phyloP scores from a whole-genome alignment of 1,140 invertebrate genomes.

The Papilio machaon region DNA sequence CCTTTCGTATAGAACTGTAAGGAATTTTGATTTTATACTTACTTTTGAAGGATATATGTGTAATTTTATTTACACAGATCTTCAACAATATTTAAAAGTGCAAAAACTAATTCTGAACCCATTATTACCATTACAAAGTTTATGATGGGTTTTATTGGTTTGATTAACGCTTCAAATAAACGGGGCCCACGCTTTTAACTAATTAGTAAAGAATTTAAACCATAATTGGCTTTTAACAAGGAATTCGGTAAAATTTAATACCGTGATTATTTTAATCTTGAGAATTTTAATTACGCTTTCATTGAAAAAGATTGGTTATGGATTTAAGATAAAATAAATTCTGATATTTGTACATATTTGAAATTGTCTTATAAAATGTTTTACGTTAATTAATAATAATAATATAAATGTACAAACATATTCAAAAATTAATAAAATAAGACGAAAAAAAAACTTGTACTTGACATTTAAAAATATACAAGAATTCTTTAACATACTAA shows the following conservation, averaged over 20 bases:
- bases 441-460: neutral
- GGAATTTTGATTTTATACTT: neutral
- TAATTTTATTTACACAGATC: neutral
- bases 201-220: slow-evolving; percentile 48
- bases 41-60: neutral
- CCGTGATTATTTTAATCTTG: neutral
- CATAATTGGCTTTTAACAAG: slow-evolving; percentile 39
- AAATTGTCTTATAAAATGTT: too few species aligned
- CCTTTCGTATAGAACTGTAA: slow-evolving; percentile 21
- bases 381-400: too few species aligned
- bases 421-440: neutral
- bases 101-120: slow-evolving; percentile 9
- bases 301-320: neutral
- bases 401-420: too few species aligned
- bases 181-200: slow-evolving; percentile 62
- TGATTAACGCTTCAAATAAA: slow-evolving; percentile 65
- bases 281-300: neutral
- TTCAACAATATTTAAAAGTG: neutral
- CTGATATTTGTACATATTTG: too few species aligned
- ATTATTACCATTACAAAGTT: slow-evolving; percentile 37
- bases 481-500: neutral
- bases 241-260: slow-evolving; percentile 29
- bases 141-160: slow-evolving; percentile 57
- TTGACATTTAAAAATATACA: neutral
- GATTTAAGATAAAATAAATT: neutral